phyloP scores from a whole-genome alignment of 2,888 invertebrate genomes.

The Fragum fragum region DNA sequence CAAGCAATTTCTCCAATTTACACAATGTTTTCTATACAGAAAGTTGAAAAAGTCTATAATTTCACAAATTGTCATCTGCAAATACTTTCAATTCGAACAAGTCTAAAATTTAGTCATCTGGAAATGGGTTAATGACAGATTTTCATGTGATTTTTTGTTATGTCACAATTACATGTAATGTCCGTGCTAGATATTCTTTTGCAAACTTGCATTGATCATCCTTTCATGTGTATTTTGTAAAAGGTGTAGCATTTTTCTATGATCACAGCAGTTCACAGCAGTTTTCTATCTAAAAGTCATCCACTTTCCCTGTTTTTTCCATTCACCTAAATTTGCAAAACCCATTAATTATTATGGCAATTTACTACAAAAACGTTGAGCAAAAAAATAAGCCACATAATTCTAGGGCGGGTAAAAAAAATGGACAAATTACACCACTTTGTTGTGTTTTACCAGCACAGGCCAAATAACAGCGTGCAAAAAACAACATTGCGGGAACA shows the following conservation, averaged over 20 bases:
- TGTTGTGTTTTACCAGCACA: conserved; percentile 10
- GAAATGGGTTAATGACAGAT: no score
- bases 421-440: conserved; percentile 20
- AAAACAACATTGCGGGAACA: conserved; percentile 6
- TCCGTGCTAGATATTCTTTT: no score
- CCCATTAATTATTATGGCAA: conserved; percentile 16
- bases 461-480: conserved; percentile 1
- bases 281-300: conserved; percentile 4
- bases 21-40: no score
- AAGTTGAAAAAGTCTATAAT: no score
- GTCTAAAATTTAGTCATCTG: no score
- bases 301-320: conserved; percentile 20
- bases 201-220: no score
- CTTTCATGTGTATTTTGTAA: no score
- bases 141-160: no score
- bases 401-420: conserved; percentile 23
- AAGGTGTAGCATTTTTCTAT: neutral
- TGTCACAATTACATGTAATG: no score
- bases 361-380: conserved; percentile 21
- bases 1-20: no score
- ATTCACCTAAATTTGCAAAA: conserved; percentile 24
- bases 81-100: no score
- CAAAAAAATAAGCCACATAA: conserved; percentile 16
- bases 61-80: no score
- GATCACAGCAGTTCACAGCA: neutral